A percentile compares a stretch with the other conserved stretches of the same genome.
Evolutionary conservation across 2,113 vertebrate species (phyloP).

Genomic region (Acrocephalus kingi): DNA sequence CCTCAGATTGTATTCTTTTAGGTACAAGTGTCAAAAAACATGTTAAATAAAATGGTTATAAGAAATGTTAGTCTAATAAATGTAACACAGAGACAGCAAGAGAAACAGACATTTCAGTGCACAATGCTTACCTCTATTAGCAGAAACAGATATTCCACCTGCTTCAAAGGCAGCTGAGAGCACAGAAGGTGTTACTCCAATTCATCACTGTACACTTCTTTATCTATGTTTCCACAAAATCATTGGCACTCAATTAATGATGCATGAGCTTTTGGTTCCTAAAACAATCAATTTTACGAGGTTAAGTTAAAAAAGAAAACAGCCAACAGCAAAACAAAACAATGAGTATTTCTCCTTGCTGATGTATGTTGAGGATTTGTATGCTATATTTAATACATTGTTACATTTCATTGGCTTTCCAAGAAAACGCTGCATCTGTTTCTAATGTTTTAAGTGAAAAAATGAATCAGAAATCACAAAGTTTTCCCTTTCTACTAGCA

Average conservation of each 20-base stretch:
- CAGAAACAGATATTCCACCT: not conserved
- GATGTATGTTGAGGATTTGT: not conserved
- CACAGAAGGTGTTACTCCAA: not conserved
- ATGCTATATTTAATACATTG: not conserved
- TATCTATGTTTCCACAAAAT: not conserved
- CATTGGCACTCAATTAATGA: not conserved
- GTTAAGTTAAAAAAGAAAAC: not conserved
- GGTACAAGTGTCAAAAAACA: not conserved
- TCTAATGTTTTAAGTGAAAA: not conserved
- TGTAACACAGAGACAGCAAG: not conserved
- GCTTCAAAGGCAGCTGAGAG: not conserved
- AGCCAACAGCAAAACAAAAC: not conserved
- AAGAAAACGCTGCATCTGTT: not conserved
- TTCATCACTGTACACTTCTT: not conserved
- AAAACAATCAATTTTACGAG: not conserved
- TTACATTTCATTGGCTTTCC: not conserved
- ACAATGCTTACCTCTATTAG: not conserved
- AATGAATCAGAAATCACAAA: not conserved
- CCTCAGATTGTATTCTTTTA: not conserved
- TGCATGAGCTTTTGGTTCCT: not conserved
- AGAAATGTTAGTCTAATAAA: not conserved
- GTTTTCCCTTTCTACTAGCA: not conserved
- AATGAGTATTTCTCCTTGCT: not conserved
- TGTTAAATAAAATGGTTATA: not conserved
- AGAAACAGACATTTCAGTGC: not conserved